These are phyloP conservation scores for Plebejus anna DNA, from an alignment of 2,888 invertebrate genomes.

Conservation along the genomic window DNA sequence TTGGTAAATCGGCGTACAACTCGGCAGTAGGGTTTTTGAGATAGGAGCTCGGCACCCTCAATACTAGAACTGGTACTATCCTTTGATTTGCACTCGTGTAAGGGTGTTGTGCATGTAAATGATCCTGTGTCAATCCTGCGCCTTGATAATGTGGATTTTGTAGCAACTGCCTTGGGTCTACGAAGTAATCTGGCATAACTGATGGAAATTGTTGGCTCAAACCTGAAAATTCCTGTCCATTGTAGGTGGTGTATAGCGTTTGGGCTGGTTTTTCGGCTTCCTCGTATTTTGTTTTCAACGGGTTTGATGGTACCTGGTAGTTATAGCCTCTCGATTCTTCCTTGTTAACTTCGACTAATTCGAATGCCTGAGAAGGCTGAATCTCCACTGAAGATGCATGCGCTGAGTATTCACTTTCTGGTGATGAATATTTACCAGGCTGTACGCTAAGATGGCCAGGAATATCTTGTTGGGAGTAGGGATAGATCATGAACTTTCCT, in stretches of 20 bases:
- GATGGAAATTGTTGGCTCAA: constrained; percentile 68
- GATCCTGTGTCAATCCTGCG: constrained; percentile 70
- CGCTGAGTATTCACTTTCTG: constrained; percentile 44
- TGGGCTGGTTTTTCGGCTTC: constrained; percentile 51
- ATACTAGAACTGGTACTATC: constrained; percentile 79
- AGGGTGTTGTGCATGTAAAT: constrained; percentile 62
- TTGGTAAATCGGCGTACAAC: constrained; percentile 77
- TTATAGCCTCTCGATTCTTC: constrained; percentile 58
- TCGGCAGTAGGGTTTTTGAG: constrained; percentile 73
- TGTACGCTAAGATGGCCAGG: constrained; percentile 50
- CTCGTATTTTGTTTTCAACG: constrained; percentile 52
- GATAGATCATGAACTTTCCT: constrained; percentile 83
- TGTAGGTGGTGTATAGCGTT: constrained; percentile 71
- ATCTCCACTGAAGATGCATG: constrained; percentile 72
- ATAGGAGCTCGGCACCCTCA: constrained; percentile 80
- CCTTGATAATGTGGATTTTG: constrained; percentile 72
- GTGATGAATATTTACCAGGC: constrained; percentile 33
- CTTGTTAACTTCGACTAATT: constrained; percentile 59
- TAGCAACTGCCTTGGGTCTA: constrained; percentile 65
- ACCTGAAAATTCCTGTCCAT: constrained; percentile 67
- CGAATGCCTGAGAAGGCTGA: constrained; percentile 79
- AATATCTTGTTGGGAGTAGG: constrained; percentile 85
- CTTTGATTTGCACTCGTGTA: constrained; percentile 62
- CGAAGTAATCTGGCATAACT: constrained; percentile 72
- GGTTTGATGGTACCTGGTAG: constrained; percentile 55